Base-by-base conservation (phyloP, 2,113 vertebrate genomes). In the Phainopepla nitens region DNA sequence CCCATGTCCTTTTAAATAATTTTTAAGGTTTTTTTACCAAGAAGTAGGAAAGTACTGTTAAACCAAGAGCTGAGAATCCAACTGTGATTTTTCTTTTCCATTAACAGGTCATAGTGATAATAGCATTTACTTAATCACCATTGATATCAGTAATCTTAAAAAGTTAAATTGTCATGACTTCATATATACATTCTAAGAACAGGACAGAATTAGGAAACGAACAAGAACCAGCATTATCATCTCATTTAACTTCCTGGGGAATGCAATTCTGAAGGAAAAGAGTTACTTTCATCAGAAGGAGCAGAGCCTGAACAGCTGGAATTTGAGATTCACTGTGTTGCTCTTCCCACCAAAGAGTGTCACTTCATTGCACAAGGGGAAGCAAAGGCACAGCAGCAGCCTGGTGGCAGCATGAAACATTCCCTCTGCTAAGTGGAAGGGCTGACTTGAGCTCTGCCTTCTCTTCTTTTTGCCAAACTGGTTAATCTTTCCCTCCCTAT, bases 81-180 rank as follows among this genome's bases (percentile, higher is more conserved):
- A 1, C 8, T 53, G 7, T 2, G 0, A 7, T 42, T 56, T 82
- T 95, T 50, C 4, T 39, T 72, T 64, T 24, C 8, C 0, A 0
- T 57, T 66, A 57, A 24, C 2, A 50, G 29, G 8, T 36, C 17
- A 21, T 13, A n/a, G 4, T 50, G 28, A 18, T 42, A 82, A 81
- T 15, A 69, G 44, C 5, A 86, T 82, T 82, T 62, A 70, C 5
- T n/a, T 22, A 64, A 83, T 54, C 35, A 41, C 3, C 1, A 1
- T 42, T 57, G 3, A 17, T 41, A 58, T 27, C 19, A 49, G 21
- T 0, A 4, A 27, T 25, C 28, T 47, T 54, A 58, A 60, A 47
- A n/a, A 51, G 13, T 21, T 45, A 56, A 77, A 33, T 56, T 65
- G 6, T 39, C 1, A 8, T 53, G 11, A 58, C 10, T 41, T 79